Conservation (phyloP, 2,888 invertebrate genomes). For the Apodemia mormo region DNA sequence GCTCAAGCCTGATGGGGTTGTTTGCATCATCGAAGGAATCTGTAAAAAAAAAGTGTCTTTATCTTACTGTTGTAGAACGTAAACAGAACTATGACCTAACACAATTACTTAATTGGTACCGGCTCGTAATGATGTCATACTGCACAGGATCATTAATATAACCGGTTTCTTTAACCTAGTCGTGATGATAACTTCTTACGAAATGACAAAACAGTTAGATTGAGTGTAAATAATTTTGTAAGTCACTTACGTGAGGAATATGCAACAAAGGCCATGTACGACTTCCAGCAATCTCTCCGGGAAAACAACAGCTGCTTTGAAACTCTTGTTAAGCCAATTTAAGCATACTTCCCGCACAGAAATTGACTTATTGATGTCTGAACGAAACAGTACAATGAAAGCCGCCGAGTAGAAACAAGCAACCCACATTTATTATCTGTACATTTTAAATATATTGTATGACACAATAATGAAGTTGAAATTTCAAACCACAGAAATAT, state of each 20-base stretch:
- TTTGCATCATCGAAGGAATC: constrained; percentile 7
- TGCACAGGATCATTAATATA: background rate
- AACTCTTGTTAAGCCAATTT: constrained; percentile 6
- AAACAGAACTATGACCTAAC: constrained; percentile 3
- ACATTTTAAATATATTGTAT: background rate
- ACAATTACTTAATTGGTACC: background rate
- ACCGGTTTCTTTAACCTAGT: background rate
- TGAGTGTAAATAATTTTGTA: background rate
- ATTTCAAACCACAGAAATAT: constrained; percentile 8
- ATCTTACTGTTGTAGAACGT: background rate
- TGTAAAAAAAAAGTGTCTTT: background rate
- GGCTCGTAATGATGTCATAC: background rate
- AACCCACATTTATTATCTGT: constrained; percentile 2
- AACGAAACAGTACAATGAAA: background rate
- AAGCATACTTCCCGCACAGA: constrained; percentile 7
- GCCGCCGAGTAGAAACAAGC: background rate
- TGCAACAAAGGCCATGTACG: background rate
- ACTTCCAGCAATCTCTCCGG: background rate
- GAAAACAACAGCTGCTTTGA: background rate
- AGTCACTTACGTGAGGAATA: background rate
- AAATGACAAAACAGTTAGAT: constrained; percentile 2
- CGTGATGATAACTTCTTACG: background rate
- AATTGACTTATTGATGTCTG: constrained; percentile 4
- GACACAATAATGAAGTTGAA: background rate
- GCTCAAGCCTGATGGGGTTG: constrained; percentile 1